Percentiles rank a stretch among this genome's conserved stretches.
These are phyloP conservation scores for Dufourea novaeangliae DNA, from an alignment of 1,140 invertebrate species.

Conservation along the genomic window DNA sequence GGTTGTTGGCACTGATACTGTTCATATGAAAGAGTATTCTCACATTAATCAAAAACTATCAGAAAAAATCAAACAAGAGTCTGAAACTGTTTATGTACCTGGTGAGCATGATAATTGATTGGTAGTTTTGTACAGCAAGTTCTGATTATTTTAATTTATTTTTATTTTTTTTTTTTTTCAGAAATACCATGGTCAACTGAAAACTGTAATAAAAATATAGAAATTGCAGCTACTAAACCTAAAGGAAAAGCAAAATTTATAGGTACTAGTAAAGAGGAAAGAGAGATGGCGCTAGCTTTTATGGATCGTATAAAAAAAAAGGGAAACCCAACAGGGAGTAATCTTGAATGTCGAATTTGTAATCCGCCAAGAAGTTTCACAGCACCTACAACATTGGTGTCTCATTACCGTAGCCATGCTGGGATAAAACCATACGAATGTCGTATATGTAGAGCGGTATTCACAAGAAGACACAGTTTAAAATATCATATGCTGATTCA, in stretches of 20 bases:
- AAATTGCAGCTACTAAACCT: conserved; percentile 72
- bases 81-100: conserved; percentile 36
- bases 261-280: conserved; percentile 81
- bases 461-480: conserved; percentile 86
- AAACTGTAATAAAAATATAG: conserved; percentile 54
- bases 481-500: conserved; percentile 88
- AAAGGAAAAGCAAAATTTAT: conserved; percentile 83
- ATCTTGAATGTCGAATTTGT: conserved; percentile 85
- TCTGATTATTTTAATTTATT: conserved; percentile 1
- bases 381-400: conserved; percentile 85
- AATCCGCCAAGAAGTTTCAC: conserved; percentile 85
- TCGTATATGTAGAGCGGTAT: conserved; percentile 84
- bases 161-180: conserved; percentile 23
- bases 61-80: conserved; percentile 47
- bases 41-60: conserved; percentile 68
- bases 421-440: conserved; percentile 87
- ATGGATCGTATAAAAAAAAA: conserved; percentile 81
- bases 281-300: conserved; percentile 81
- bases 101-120: conserved; percentile 38
- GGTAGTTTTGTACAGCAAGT: neutral
- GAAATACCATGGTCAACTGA: conserved; percentile 49
- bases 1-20: conserved; percentile 77
- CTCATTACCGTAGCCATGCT: conserved; percentile 86
- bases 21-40: conserved; percentile 77
- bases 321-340: conserved; percentile 78